Evolutionary conservation across 2,888 invertebrate species (phyloP).

Genomic region (Mythimna pallens): DNA sequence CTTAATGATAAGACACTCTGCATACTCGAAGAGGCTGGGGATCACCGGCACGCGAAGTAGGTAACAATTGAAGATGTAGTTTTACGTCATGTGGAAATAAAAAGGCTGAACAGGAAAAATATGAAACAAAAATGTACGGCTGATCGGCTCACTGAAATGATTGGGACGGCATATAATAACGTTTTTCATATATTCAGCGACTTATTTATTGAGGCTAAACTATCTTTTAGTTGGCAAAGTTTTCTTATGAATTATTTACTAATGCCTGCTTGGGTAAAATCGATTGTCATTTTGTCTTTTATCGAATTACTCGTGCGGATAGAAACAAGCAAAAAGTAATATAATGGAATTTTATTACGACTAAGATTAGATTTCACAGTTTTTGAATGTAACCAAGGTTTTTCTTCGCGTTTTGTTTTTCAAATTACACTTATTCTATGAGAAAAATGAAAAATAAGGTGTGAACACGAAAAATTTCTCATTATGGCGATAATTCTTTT

Average conservation of each 20-base stretch:
- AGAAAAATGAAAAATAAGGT: neutral
- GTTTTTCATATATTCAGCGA: neutral
- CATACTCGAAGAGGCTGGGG: neutral
- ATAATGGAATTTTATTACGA: neutral
- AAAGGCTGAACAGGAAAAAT: slow-evolving; percentile 2
- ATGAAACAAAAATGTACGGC: neutral
- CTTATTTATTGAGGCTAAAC: neutral
- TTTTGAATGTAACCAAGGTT: slow-evolving; percentile 11
- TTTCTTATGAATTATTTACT: slow-evolving; percentile 6
- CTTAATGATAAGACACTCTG: neutral
- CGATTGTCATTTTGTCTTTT: slow-evolving; percentile 2
- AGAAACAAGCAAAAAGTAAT: neutral
- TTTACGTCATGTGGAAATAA: slow-evolving; percentile 8
- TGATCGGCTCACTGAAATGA: slow-evolving; percentile 4
- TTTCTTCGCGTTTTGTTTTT: slow-evolving; percentile 9
- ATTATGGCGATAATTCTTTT: slow-evolving; percentile 30
- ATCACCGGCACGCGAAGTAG: neutral
- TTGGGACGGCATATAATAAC: slow-evolving; percentile 1
- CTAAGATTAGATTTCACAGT: neutral
- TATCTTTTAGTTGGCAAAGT: neutral
- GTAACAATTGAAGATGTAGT: neutral
- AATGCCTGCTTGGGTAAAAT: neutral
- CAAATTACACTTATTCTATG: slow-evolving; percentile 21
- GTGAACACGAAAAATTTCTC: slow-evolving; percentile 29
- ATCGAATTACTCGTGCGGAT: neutral